Percentiles rank a stretch among this genome's conserved stretches.
Conservation (phyloP, 1,140 invertebrate genomes). For the Alviniconcha marisindica region DNA sequence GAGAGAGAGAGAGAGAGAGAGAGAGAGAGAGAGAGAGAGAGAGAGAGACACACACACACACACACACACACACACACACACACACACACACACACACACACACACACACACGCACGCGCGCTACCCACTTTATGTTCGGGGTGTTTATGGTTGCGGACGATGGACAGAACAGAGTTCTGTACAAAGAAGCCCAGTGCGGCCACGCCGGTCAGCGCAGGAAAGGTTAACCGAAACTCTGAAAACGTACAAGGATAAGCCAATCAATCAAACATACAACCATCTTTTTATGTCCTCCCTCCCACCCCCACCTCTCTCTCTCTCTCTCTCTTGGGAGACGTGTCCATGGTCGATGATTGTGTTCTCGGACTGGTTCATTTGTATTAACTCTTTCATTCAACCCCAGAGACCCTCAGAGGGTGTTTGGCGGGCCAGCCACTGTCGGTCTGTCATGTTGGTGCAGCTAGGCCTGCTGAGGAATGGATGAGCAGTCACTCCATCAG, state of each 20-base stretch:
- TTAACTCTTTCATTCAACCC: no score
- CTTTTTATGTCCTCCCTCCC: not conserved
- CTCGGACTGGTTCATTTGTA: no score
- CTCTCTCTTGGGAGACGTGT: no score
- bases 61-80: constrained; percentile 24
- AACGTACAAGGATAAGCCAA: no score
- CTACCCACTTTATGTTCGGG: constrained; percentile 91
- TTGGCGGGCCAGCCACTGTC: no score
- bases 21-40: no score
- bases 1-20: no score
- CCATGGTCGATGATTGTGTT: no score
- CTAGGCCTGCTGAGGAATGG: no score
- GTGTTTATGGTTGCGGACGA: constrained; percentile 89
- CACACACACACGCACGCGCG: not conserved
- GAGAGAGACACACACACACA: not conserved
- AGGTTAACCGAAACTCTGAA: constrained; percentile 81
- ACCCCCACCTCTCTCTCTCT: not conserved
- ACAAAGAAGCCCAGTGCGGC: constrained; percentile 92
- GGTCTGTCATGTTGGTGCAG: no score
- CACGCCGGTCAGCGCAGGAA: constrained; percentile 90
- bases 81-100: not conserved
- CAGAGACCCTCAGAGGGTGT: no score
- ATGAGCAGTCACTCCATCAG: no score
- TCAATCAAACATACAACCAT: not conserved
- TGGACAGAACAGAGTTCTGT: constrained; percentile 92